Evolutionary conservation across 2,888 invertebrate species (phyloP).

Genomic region (Drosophila multiciliata): DNA sequence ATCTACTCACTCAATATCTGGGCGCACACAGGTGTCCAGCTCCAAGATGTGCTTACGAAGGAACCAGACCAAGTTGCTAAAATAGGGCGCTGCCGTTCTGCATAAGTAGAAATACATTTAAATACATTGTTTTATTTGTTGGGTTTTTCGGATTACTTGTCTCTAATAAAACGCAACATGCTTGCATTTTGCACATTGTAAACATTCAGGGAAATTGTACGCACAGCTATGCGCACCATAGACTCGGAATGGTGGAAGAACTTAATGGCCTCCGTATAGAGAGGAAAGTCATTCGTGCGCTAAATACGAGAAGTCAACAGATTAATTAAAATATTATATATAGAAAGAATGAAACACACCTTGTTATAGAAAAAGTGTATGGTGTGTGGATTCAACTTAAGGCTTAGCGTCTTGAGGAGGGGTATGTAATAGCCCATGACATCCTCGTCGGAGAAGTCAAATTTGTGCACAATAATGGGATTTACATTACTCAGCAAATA

Average conservation of each 20-base stretch:
- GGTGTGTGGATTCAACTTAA: constrained; percentile 98
- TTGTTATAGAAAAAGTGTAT: constrained; percentile 99
- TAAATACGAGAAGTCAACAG: constrained; percentile 25
- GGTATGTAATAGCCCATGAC: constrained; percentile 99
- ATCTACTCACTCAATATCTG: constrained; percentile 94
- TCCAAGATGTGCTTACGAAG: constrained; percentile 99
- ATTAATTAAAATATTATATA: not conserved
- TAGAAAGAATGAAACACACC: constrained; percentile 58
- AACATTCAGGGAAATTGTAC: constrained; percentile 98
- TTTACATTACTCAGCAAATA: constrained; percentile 99
- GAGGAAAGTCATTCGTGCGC: constrained; percentile 99
- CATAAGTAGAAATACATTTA: not conserved
- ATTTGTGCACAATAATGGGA: constrained; percentile 99
- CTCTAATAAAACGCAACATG: constrained; percentile 97
- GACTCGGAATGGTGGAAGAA: constrained; percentile 99
- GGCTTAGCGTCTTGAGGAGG: constrained; percentile 98
- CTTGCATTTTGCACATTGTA: constrained; percentile 97
- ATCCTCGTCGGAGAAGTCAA: constrained; percentile 99
- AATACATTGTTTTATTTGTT: constrained; percentile 20
- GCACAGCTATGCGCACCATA: constrained; percentile 99
- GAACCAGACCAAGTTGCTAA: constrained; percentile 99
- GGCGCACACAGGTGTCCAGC: constrained; percentile 96
- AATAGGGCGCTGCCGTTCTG: constrained; percentile 98
- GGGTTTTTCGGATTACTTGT: constrained; percentile 86
- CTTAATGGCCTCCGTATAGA: constrained; percentile 99